Evolutionary conservation across 2,888 invertebrate genomes (phyloP).

Genomic region (Pterobdella sp.): DNA sequence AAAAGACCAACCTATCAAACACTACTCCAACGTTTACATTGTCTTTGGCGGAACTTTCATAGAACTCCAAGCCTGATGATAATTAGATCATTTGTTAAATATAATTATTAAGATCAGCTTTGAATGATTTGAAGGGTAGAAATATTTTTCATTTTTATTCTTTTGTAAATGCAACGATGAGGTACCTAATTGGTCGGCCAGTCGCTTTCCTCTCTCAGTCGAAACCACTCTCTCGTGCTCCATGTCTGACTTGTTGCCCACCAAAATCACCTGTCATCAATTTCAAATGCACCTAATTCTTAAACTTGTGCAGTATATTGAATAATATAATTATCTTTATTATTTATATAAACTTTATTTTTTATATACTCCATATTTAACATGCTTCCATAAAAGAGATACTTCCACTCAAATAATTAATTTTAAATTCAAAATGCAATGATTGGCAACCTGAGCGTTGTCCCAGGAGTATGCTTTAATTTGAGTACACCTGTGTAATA

Average conservation of each 20-base stretch:
- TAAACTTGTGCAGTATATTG: too few relatives aligned
- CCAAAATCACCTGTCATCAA: slow-evolving; percentile 76
- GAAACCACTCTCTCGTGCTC: slow-evolving; percentile 96
- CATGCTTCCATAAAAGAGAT: too few relatives aligned
- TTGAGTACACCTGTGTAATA: slow-evolving; percentile 94
- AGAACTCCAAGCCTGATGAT: slow-evolving; percentile 89
- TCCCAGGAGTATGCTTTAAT: slow-evolving; percentile 99
- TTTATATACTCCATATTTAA: too few relatives aligned
- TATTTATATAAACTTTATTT: too few relatives aligned
- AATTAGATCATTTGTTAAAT: too few relatives aligned
- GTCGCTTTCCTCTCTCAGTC: slow-evolving; percentile 86
- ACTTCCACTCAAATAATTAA: too few relatives aligned
- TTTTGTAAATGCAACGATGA: not conserved
- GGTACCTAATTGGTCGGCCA: slow-evolving; percentile 82
- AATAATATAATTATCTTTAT: too few relatives aligned
- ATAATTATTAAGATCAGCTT: slow-evolving; percentile 2
- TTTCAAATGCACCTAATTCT: too few relatives aligned
- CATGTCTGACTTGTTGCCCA: slow-evolving; percentile 99
- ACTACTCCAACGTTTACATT: slow-evolving; percentile 95
- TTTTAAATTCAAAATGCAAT: too few relatives aligned
- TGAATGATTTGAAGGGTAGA: too few relatives aligned
- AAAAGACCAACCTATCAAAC: slow-evolving; percentile 95
- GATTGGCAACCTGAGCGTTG: slow-evolving; percentile 99
- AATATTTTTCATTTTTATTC: too few relatives aligned
- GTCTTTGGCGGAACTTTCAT: slow-evolving; percentile 98